Percentiles rank a stretch among this genome's conserved stretches.
Evolutionary conservation across 2,888 invertebrate genomes (phyloP).

Genomic region (Sarcophaga subvicina): DNA sequence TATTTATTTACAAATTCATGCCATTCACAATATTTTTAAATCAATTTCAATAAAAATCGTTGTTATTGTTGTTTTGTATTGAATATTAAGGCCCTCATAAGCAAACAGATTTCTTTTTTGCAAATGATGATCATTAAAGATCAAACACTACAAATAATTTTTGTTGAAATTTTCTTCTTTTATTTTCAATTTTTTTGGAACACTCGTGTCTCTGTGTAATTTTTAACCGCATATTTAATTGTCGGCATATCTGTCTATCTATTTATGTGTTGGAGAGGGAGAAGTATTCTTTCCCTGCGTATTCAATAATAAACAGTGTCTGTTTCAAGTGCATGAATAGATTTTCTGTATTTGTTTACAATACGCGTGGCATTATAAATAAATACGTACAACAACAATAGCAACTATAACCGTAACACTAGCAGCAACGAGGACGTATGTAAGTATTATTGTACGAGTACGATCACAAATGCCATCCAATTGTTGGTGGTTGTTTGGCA

Average conservation of each 20-base stretch:
- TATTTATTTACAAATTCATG: background rate
- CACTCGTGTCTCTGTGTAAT: background rate
- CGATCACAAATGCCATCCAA: conserved; percentile 10
- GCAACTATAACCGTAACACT: conserved; percentile 1
- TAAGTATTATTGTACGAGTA: background rate
- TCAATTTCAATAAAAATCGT: conserved; percentile 3
- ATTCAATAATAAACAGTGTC: background rate
- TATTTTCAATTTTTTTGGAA: background rate
- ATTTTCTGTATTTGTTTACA: conserved; percentile 45
- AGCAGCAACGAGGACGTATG: background rate
- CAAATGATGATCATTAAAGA: conserved; percentile 5
- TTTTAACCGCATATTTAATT: background rate
- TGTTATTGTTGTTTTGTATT: conserved; percentile 7
- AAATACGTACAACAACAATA: conserved; percentile 1
- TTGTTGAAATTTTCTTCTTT: background rate
- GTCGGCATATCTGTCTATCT: background rate
- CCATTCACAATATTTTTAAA: background rate
- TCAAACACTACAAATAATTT: conserved; percentile 1
- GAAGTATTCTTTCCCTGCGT: background rate
- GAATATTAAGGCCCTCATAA: background rate
- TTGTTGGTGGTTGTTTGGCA: background rate
- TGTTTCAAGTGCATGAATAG: conserved; percentile 18
- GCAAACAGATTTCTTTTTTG: background rate
- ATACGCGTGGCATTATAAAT: conserved; percentile 55
- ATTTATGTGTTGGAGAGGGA: background rate